These are phyloP conservation scores for Rhabdornis inornatus DNA, from an alignment of 2,113 vertebrate genomes.

Conservation along the genomic window DNA sequence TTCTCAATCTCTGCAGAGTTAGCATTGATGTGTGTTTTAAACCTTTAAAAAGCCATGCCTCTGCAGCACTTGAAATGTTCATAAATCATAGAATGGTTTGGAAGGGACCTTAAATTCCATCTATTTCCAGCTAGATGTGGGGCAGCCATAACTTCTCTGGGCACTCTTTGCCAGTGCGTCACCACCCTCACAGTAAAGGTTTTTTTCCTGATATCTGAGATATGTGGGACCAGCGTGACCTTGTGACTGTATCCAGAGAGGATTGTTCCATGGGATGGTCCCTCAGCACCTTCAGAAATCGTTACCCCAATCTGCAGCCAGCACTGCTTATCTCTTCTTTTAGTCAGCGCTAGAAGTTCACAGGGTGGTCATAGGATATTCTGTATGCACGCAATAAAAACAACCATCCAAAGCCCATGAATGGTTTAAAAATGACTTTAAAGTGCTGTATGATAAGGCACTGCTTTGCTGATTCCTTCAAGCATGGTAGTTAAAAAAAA, in stretches of 20 bases:
- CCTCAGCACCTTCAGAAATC: not conserved
- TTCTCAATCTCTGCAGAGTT: not conserved
- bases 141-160: not conserved
- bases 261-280: not conserved
- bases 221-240: not conserved
- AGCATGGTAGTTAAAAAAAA: constrained; percentile 32
- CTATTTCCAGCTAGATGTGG: not conserved
- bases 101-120: not conserved
- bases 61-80: not conserved
- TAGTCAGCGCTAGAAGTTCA: not conserved
- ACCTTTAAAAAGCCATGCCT: not conserved
- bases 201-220: not conserved
- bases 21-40: not conserved
- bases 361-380: not conserved
- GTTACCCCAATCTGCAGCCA: not conserved
- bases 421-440: not conserved
- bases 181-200: not conserved
- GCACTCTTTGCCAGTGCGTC: not conserved
- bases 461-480: constrained; percentile 10
- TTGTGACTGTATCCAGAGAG: not conserved
- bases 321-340: not conserved
- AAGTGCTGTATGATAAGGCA: not conserved
- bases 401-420: not conserved
- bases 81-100: not conserved
- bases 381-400: not conserved